These are phyloP conservation scores for Amitus sp. DNA, from an alignment of 2,888 invertebrate genomes.

Conservation along the genomic window DNA sequence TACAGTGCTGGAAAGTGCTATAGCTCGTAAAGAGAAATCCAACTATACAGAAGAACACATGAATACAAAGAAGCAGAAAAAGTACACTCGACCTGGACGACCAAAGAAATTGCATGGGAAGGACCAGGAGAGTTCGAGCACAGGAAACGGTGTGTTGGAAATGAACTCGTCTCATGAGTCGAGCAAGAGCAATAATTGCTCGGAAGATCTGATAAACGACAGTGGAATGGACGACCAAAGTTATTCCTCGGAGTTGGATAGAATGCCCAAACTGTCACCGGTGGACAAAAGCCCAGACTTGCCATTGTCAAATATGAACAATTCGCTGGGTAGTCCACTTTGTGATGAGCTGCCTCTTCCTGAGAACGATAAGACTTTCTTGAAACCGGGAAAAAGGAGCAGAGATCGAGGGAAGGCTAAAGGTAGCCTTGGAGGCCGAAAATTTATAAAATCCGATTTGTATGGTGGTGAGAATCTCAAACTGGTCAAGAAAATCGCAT, in stretches of 20 bases:
- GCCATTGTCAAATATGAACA: constrained; percentile 42
- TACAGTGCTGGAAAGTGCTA: constrained; percentile 76
- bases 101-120: constrained; percentile 55
- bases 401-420: constrained; percentile 44
- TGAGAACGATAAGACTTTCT: constrained; percentile 57
- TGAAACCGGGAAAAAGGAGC: constrained; percentile 55
- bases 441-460: constrained; percentile 51
- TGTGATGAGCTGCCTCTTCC: constrained; percentile 50
- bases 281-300: constrained; percentile 51
- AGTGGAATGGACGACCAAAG: constrained; percentile 39
- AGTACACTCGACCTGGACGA: constrained; percentile 57
- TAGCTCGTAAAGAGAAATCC: constrained; percentile 78
- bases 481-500: too few species aligned
- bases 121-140: background rate
- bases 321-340: constrained; percentile 46
- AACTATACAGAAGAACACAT: constrained; percentile 67
- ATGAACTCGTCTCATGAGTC: constrained; percentile 48
- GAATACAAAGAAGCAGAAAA: constrained; percentile 54
- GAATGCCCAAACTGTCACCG: constrained; percentile 62
- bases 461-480: constrained; percentile 56
- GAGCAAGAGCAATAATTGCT: constrained; percentile 43
- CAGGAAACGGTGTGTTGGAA: constrained; percentile 45
- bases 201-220: constrained; percentile 44
- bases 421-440: too few species aligned
- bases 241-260: constrained; percentile 54